These are phyloP conservation scores for Sorex araneus DNA, from an alignment of 2,113 vertebrate genomes.

Conservation along the genomic window DNA sequence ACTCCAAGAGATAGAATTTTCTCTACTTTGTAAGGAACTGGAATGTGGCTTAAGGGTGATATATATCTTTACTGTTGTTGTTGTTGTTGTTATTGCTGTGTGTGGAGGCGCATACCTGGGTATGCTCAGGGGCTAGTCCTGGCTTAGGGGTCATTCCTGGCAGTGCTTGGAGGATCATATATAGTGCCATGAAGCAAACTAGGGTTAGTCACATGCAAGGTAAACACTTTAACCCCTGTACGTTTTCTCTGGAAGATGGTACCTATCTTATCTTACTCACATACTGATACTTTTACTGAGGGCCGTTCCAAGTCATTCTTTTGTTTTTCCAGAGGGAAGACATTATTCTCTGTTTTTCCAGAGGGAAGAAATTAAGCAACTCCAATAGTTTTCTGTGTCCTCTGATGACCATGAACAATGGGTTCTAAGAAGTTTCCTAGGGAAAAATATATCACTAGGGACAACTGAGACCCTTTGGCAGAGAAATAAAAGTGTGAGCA, in stretches of 20 bases:
- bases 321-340: conserved; percentile 44
- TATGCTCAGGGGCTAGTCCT: too few relatives aligned
- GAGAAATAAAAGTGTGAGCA: background rate
- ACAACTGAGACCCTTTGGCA: background rate
- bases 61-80: background rate
- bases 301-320: background rate
- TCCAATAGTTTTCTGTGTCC: background rate
- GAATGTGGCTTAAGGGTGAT: background rate
- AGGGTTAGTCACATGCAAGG: too few relatives aligned
- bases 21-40: conserved; percentile 16
- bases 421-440: background rate
- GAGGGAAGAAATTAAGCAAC: conserved; percentile 23
- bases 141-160: too few relatives aligned
- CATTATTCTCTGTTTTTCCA: background rate
- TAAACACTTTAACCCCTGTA: too few relatives aligned
- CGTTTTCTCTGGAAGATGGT: background rate
- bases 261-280: conserved; percentile 18
- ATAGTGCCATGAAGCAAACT: too few relatives aligned
- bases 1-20: conserved; percentile 24
- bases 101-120: too few relatives aligned
- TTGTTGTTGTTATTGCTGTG: too few relatives aligned
- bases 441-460: background rate
- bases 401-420: conserved; percentile 8
- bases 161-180: too few relatives aligned
- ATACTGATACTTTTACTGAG: background rate